Evolutionary conservation across 2,113 vertebrate genomes (phyloP), one percentile per base, ranked within the genome.

Genomic region (Halcyon malimbica): DNA sequence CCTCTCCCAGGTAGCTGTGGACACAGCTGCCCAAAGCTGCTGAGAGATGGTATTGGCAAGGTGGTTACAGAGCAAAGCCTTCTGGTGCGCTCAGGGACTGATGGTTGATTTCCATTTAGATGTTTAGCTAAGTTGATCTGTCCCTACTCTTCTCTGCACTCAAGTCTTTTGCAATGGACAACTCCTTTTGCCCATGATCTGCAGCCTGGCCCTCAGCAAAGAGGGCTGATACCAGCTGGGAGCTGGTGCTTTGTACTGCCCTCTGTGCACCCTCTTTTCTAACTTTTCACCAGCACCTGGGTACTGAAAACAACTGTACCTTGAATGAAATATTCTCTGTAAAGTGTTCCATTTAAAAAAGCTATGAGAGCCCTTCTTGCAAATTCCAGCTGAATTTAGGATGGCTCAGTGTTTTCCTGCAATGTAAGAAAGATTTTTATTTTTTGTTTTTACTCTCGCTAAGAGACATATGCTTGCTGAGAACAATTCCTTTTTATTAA

Each of bases 101-200:
- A 60, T 4, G 2, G 29, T 14, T 3, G 3, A 25, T 73, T 92
- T 54, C n/a, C 18, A 62, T 35, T 54, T 23, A 67, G 25, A n/a
- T 6, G 15, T 24, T 67, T 54, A 83, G 59, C 35, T 65, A 25
- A 78, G 44, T 25, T 67, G 39, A 79, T 31, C 25, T 29, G 23
- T 54, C 13, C 5, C 5, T 9, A 33, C 17, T 15, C 21, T 33
- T 9, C 25, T 41, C 17, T 1, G 0, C 15, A 31, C 39, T 73
- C 18, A 77, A 29, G 29, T 9, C 14, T 62, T 60, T 57, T 33
- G 25, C 10, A 78, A 17, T 4, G 44, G 10, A 37, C 41, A 44
- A 4, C 7, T n/a, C 4, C n/a, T 42, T 50, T 31, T 51, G 50
- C 28, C 31, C 26, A 37, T 7, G 25, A 84, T 19, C 11, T 69